These are phyloP conservation scores for Phocoena phocoena DNA, from an alignment of 2,113 vertebrate species.

Conservation along the genomic window DNA sequence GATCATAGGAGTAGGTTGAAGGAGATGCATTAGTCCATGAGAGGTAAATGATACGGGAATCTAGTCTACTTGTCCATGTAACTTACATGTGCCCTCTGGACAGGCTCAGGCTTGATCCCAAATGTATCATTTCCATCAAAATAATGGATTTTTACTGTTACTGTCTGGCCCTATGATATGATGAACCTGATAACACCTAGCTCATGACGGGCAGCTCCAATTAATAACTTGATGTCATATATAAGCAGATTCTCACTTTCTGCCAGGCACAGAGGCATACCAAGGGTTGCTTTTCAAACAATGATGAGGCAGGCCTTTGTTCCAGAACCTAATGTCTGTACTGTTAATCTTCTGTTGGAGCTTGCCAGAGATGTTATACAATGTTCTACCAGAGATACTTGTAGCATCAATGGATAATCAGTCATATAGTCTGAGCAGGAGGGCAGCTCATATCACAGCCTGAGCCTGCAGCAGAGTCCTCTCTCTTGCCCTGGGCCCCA, in stretches of 20 bases:
- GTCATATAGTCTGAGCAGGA: background rate
- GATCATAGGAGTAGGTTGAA: background rate
- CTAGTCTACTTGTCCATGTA: background rate
- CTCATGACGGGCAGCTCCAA: background rate
- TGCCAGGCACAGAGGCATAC: background rate
- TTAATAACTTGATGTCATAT: background rate
- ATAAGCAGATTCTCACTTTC: background rate
- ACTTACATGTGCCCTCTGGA: background rate
- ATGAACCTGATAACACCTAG: background rate
- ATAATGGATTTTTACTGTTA: background rate
- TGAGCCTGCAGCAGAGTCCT: background rate
- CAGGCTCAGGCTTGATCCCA: background rate
- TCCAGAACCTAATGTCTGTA: background rate
- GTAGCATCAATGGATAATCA: background rate
- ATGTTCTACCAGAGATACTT: background rate
- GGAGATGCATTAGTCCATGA: background rate
- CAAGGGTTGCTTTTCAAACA: background rate
- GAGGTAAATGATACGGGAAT: background rate
- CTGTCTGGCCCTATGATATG: background rate
- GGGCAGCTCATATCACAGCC: background rate
- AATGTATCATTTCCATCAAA: background rate
- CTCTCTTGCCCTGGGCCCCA: background rate
- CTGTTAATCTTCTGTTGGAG: background rate
- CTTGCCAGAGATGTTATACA: background rate
- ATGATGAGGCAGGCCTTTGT: background rate